These are phyloP conservation scores for Blomia tropicalis DNA, from an alignment of 2,888 invertebrate genomes.

Conservation along the genomic window DNA sequence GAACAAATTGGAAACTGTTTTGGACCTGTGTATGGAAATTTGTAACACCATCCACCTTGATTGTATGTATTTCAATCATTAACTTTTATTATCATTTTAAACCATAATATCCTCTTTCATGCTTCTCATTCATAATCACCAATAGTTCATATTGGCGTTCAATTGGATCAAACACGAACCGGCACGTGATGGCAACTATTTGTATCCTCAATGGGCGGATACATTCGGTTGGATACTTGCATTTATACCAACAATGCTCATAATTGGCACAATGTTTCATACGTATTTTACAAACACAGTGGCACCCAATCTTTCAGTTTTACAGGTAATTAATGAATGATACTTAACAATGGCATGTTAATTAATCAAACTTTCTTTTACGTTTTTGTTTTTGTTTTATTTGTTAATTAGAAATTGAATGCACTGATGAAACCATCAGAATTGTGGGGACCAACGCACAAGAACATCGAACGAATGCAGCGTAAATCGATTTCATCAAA, in stretches of 20 bases:
- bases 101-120: not conserved
- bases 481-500: not conserved
- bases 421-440: slow-evolving; percentile 50
- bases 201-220: slow-evolving; percentile 65
- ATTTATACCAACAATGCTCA: slow-evolving; percentile 52
- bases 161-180: slow-evolving; percentile 64
- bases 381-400: slow-evolving; percentile 13
- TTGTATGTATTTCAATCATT: slow-evolving; percentile 40
- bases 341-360: not conserved
- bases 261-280: slow-evolving; percentile 35
- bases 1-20: slow-evolving; percentile 46
- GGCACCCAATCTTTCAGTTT: not conserved
- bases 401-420: slow-evolving; percentile 49
- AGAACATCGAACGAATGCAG: slow-evolving; percentile 22
- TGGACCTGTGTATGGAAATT: slow-evolving; percentile 62
- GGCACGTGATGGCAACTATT: slow-evolving; percentile 52
- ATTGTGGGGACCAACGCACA: slow-evolving; percentile 48
- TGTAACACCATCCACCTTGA: slow-evolving; percentile 55
- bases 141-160: slow-evolving; percentile 55
- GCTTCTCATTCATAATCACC: slow-evolving; percentile 28
- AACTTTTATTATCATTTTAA: not conserved
- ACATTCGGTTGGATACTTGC: slow-evolving; percentile 58
- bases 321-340: slow-evolving; percentile 4
- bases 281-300: slow-evolving; percentile 29
- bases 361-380: slow-evolving; percentile 11